Base-by-base conservation (phyloP, 2,888 invertebrate genomes). In the Acleris literana region DNA sequence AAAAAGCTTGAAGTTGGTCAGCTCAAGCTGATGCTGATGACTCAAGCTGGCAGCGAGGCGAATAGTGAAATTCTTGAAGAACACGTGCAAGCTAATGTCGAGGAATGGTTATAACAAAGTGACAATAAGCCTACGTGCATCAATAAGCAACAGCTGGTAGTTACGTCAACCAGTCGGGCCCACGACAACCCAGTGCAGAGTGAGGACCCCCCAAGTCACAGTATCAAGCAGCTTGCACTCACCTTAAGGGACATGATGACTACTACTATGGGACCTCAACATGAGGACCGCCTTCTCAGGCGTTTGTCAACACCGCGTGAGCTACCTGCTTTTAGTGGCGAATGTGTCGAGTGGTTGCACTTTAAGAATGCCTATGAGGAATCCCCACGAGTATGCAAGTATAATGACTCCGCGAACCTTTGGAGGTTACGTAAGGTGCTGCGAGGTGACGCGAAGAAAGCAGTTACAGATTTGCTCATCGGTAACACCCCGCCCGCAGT, bases 401-500 rank as follows among this genome's bases (percentile, higher is more conserved):
- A 67, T 20, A 63, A 20, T n/a, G 66, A 69, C 7, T 51, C 52
- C 1, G 72, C 72, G 48, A 74, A 72, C 56, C 48, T 72, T 13
- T 66, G 63, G 63, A 57, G 72, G 48, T 25, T 74, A 22, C 69
- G 72, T 1, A 39, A 53, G 25, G 69, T 70, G 0, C 61, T 74
- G 16, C 58, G 64, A 52, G 74, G 72, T 9, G 69, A 70, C 7
- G 74, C 74, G 18, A 71, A 55, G 46, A 72, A 74, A 22, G 68
- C 71, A 7, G 74, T 74, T n/a, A 64, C 69, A 2, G 69, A 68
- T 17, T 56, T 74, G n/a, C 64, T 72, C 17, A 72, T 70, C 20
- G 68, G 69, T 7, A 68, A 70, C 56, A 68, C 70, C 18, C 46
- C 63, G 29, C 65, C 70, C 9, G 56, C 53, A 25, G 52, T 16